Base-by-base conservation (phyloP, 2,113 vertebrate species). In the Myodes glareolus region DNA sequence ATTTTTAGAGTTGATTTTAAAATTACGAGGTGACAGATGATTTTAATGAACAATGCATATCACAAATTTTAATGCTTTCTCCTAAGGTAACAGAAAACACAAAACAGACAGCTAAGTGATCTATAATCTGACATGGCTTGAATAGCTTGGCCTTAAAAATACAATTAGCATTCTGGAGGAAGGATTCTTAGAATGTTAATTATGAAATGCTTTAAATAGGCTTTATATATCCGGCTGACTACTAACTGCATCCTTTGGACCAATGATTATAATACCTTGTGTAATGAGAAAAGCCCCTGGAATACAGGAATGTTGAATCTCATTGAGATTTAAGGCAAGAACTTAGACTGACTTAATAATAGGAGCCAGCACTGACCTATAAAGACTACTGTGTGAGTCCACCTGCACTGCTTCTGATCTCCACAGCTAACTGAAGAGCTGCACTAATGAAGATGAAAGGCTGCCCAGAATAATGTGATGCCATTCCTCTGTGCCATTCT, bases 31-130 rank as follows among this genome's bases (percentile, higher is more conserved):
- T 92, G 25, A 52, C 31, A 45, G 23, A 45, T 45, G 75, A 33
- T 78, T 84, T 96, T 94, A 95, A 68, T 52, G 17, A 5, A 90
- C 95, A 92, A 50, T 12, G 17, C 55, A 58, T 55, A 36, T 14
- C 17, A 65, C 19, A 61, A 65, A n/a, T 45, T 78, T 65, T 87
- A 93, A 96, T 50, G 1, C 0, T 5, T 61, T 68, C 63, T 45
- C 36, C 31, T 21, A 70, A 21, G 78, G 61, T 50, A 87, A 82
- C 1, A 70, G 3, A 65, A 52, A 6, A 45, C 73, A 91, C 7
- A 33, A 50, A 47, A 95, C 52, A 27, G 6, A 96, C 58, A 25
- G 8, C 5, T 19, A 45, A 55, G 63, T 90, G n/a, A 58, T 58
- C 58, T 58, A 7, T 58, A 58, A 6, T 58, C 58, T 84, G 13